Evolutionary conservation across 2,888 invertebrate genomes (phyloP), one percentile per base, ranked within the genome.

Genomic region (Camponotus fellah): DNA sequence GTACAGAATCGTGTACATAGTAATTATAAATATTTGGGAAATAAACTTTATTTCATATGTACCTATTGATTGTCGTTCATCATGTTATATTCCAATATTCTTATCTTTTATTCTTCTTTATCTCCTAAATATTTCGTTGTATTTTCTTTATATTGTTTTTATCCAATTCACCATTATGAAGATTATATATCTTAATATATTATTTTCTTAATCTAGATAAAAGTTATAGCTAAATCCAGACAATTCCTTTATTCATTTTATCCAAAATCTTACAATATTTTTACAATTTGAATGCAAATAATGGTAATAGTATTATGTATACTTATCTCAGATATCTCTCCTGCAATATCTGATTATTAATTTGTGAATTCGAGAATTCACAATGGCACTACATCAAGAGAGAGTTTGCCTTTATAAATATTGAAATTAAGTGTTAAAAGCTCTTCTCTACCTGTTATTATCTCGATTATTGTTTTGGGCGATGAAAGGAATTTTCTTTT

Each of bases 1-100:
- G 92, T 92, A 93, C 92, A 93, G 88, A 92, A 91, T 90, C 87
- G 85, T 92, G 89, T 91, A 91, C 75, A 92, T 91, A 91, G 86
- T 72, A 76, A 87, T 89, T 85, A 88, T 82, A 86, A 86, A 88
- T 87, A 87, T 86, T 87, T 87, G 82, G 87, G 71, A 91, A 92
- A 92, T 91, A 92, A 91, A 92, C 81, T 88, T 92, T 92, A 90
- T 92, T 92, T 92, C 89, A 74, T 91, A 90, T 87, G 58, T 76
- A 75, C 17, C 8, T 40, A 65, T 69, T 56, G 43, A 8, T 62
- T 76, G 6, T 37, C 21, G 5, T 76, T 69, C 56, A 17, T 65
- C 6, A 68, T 65, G 14, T 72, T 84, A 65, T 0, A 26, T 26
- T 26, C 26, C 49, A 53, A 58, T 37, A 58, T 12, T 12, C 32